Base-by-base conservation (phyloP, 2,888 invertebrate genomes). In the Entomobrya multifasciata region DNA sequence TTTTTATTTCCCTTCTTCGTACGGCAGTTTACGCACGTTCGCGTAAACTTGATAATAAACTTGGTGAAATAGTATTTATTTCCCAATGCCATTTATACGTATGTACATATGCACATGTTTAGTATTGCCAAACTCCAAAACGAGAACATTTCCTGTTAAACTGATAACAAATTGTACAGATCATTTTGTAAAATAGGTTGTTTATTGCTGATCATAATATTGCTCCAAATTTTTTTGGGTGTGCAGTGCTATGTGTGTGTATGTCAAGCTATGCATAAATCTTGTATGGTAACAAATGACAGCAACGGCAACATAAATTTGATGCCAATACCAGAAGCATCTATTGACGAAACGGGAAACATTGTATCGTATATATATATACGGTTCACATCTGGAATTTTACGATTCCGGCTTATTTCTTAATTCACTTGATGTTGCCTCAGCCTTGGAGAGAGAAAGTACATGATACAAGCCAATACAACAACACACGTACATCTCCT, bases 361-460 rank as follows among this genome's bases (percentile, higher is more conserved):
- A 57, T 57, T 15, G 13, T 49, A 49, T n/a, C n/a, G 49, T 49
- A 49, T 49, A 49, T 8, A 49, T 49, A 49, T 49, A 49, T 4
- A 57, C 8, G 13, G 74, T 65, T 20, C 74, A 44, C 82, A 83
- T 83, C 82, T 83, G 82, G 74, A 76, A 74, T 77, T 77, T 76
- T 84, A 84, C 77, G 77, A 65, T 77, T 84, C 27, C 55, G 67
- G 65, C 76, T 65, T 77, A 62, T 67, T 84, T 84, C 76, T 77
- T 77, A 84, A 77, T 76, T 77, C 77, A 84, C 77, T 84, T 47
- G 77, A 67, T 30, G 55, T 44, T 55, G 30, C 17, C 41, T 80
- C 77, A 49, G 13, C 15, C 3, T 72, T 15, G 10, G 25, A 47
- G 6, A 72, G 3, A 47, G n/a, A n/a, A n/a, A n/a, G n/a, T n/a